Percentiles rank a stretch among this genome's conserved stretches.
phyloP scores from a whole-genome alignment of 2,113 vertebrate species.

The Gambusia holbrooki region DNA sequence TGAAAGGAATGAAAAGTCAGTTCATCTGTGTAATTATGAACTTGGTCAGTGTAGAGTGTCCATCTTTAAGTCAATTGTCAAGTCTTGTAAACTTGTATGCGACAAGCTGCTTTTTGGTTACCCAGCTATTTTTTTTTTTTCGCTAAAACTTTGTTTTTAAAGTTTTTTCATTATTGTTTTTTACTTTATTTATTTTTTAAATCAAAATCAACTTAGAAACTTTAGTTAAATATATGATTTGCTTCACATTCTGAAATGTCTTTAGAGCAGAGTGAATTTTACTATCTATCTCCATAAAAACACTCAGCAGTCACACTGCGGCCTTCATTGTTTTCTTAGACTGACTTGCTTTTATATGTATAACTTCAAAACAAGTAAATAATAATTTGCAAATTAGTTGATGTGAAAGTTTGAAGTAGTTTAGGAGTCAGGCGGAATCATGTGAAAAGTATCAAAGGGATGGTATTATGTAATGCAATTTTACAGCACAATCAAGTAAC shows the following conservation, averaged over 20 bases:
- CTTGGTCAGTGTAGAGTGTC: not conserved
- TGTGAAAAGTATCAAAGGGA: not conserved
- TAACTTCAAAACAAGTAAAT: not conserved
- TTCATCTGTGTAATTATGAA: not conserved
- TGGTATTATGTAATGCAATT: no score
- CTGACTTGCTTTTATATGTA: not conserved
- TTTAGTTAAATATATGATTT: not conserved
- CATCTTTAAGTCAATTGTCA: not conserved
- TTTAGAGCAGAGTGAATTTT: not conserved
- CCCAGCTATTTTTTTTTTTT: not conserved
- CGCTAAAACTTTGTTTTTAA: not conserved
- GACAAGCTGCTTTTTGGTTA: not conserved
- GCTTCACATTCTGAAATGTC: not conserved
- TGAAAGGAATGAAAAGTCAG: constrained; percentile 2
- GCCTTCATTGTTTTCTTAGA: no score
- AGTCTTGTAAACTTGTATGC: not conserved
- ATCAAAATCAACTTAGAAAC: not conserved
- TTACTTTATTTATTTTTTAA: no score
- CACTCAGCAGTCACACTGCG: no score
- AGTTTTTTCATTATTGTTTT: no score
- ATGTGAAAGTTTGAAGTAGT: not conserved
- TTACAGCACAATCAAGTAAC: no score
- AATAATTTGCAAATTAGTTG: not conserved
- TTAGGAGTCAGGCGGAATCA: not conserved
- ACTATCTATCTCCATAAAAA: not conserved